Evolutionary conservation across 1,140 invertebrate species (phyloP).

Genomic region (Pentalonia nigronervosa): DNA sequence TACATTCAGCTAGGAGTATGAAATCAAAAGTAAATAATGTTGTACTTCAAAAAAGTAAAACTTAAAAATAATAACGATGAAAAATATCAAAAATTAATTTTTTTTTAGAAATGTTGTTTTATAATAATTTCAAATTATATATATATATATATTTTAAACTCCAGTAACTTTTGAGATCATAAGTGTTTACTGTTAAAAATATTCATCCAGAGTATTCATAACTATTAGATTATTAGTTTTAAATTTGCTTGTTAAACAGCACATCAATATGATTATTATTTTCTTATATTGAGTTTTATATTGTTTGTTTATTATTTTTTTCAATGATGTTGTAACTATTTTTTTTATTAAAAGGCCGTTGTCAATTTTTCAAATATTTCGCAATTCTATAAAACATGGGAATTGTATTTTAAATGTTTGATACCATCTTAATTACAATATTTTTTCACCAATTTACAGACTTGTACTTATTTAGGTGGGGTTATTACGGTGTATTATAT

Average conservation of each 20-base stretch:
- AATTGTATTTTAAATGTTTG: no score
- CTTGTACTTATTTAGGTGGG: no score
- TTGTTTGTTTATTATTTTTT: no score
- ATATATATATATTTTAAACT: not conserved
- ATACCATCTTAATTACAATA: no score
- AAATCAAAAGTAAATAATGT: not conserved
- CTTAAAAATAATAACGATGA: no score
- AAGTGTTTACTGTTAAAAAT: not conserved
- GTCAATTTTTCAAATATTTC: no score
- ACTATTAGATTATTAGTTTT: not conserved
- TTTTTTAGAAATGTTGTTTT: not conserved
- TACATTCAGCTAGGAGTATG: not conserved
- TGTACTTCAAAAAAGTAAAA: not conserved
- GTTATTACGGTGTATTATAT: no score
- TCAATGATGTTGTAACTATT: not conserved
- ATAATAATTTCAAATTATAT: not conserved
- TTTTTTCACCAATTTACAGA: no score
- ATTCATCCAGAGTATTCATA: not conserved
- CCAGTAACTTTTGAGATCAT: not conserved
- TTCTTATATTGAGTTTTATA: not conserved
- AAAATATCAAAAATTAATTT: not conserved
- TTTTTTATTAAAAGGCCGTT: no score
- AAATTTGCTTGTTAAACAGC: not conserved
- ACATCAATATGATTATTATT: not conserved
- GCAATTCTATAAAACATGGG: no score